These are phyloP conservation scores for Philonicus albiceps DNA, from an alignment of 2,888 invertebrate genomes.

Conservation along the genomic window DNA sequence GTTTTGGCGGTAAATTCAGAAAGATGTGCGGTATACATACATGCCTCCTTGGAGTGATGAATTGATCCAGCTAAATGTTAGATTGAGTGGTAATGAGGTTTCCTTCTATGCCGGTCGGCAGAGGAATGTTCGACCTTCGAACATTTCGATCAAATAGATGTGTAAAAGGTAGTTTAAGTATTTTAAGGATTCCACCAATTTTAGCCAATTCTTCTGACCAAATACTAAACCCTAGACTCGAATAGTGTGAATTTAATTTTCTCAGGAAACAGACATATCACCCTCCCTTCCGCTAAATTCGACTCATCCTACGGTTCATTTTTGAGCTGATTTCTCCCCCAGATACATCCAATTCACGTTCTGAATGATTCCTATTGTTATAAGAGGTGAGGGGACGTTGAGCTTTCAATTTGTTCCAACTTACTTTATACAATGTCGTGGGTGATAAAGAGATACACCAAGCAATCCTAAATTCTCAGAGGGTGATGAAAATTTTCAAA, in stretches of 20 bases:
- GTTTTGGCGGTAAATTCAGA: background rate
- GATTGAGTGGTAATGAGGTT: background rate
- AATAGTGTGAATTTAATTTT: background rate
- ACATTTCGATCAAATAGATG: conserved; percentile 5
- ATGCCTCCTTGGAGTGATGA: background rate
- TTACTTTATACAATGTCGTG: background rate
- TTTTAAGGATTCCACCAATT: background rate
- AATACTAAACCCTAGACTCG: background rate
- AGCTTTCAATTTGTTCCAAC: background rate
- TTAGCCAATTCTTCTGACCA: background rate
- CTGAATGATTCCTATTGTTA: background rate
- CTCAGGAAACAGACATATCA: background rate
- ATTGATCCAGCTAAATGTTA: background rate
- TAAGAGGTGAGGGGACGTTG: background rate
- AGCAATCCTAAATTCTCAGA: background rate
- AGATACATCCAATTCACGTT: background rate
- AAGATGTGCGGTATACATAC: background rate
- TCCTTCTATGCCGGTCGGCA: background rate
- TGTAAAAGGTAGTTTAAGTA: background rate
- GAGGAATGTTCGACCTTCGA: background rate
- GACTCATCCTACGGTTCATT: background rate
- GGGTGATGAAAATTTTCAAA: background rate
- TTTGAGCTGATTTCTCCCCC: background rate
- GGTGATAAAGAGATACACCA: background rate
- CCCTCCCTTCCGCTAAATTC: background rate